Conservation (phyloP, 2,797 vertebrate genomes). For the Galagoides demidoff region DNA sequence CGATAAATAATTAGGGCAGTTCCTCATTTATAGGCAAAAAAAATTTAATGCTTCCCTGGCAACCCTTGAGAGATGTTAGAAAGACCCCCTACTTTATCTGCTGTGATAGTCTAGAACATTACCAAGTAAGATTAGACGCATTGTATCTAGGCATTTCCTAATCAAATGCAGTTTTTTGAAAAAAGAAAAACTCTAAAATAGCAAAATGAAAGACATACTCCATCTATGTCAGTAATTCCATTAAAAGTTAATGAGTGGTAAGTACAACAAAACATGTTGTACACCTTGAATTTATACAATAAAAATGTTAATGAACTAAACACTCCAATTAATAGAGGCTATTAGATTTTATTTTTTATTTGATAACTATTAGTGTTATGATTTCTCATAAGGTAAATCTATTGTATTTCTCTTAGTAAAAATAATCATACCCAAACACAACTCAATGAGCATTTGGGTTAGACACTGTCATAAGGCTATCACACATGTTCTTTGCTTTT, state of each 20-base stretch:
- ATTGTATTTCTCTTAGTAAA: background rate
- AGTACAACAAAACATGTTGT: background rate
- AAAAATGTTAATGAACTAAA: conserved; percentile 48
- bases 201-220: background rate
- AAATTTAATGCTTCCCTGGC: background rate
- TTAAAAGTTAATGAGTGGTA: conserved; percentile 8
- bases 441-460: background rate
- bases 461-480: background rate
- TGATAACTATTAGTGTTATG: background rate
- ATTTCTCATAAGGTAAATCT: background rate
- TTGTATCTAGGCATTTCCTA: background rate
- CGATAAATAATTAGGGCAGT: background rate
- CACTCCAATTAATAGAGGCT: conserved; percentile 10
- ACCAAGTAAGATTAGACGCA: background rate
- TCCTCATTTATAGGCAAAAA: background rate
- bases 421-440: background rate
- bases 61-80: background rate
- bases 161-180: background rate
- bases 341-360: background rate
- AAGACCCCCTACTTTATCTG: background rate
- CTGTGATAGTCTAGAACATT: conserved; percentile 27
- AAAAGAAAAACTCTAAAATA: background rate
- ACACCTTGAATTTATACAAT: background rate
- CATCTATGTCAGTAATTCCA: conserved; percentile 5
- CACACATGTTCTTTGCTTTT: background rate